Conservation (phyloP, 2,888 invertebrate genomes). For the Tachina grossa region DNA sequence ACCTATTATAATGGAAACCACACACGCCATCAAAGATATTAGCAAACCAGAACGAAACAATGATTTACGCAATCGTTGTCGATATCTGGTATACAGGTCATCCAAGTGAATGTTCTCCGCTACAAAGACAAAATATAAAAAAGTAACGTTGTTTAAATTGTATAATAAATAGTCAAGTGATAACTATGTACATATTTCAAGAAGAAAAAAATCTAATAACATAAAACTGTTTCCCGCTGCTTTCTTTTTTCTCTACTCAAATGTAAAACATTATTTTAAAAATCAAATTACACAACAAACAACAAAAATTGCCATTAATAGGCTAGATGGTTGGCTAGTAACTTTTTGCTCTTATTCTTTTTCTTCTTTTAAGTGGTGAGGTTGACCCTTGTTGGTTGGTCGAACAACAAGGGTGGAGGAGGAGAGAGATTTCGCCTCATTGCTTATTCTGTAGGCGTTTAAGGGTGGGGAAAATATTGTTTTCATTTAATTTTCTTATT, state of each 20-base stretch:
- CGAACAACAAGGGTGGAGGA: not conserved
- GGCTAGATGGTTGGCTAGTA: not conserved
- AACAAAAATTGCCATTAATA: conserved; percentile 11
- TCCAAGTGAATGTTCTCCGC: conserved; percentile 82
- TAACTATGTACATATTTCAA: not conserved
- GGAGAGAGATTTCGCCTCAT: not conserved
- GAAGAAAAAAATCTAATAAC: conserved; percentile 18
- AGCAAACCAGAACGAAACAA: conserved; percentile 82
- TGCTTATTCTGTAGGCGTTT: not conserved
- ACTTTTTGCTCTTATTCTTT: not conserved
- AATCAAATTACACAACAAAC: conserved; percentile 1
- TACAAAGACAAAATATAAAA: conserved; percentile 71
- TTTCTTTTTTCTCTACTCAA: too few species aligned
- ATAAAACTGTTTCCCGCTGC: not conserved
- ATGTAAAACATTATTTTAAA: not conserved
- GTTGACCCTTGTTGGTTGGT: not conserved
- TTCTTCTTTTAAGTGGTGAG: conserved; percentile 11
- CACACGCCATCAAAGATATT: conserved; percentile 81
- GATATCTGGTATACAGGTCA: conserved; percentile 82
- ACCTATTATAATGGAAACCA: conserved; percentile 81
- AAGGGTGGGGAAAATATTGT: not conserved
- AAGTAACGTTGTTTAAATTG: not conserved
- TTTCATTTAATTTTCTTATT: not conserved
- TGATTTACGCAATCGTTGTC: conserved; percentile 83
- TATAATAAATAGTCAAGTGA: conserved; percentile 17